Evolutionary conservation across 2,888 invertebrate species (phyloP), one percentile per base, ranked within the genome.

Genomic region (Meiosimyza decipiens): DNA sequence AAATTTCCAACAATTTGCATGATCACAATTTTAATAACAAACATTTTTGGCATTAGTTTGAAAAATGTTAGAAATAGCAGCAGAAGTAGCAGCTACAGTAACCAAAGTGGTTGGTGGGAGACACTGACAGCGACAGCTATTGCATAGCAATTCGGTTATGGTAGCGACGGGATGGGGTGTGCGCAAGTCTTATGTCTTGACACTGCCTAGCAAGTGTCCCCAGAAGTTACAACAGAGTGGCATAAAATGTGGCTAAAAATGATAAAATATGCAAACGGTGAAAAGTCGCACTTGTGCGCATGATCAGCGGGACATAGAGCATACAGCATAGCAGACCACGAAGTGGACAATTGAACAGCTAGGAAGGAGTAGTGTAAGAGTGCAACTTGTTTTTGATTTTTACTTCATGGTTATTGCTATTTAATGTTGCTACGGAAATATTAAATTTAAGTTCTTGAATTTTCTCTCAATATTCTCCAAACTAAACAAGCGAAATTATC

Each of bases 1-100:
- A 74, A 70, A 74, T 72, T 70, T 70, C 40, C 65, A 72, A 63
- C 70, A 74, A 74, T 74, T 74, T 74, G 69, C 74, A 70, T 70
- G 67, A 63, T 63, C 74, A 55, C 69, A 65, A 74, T 74, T 74
- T 74, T 69, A 66, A 70, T 74, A 70, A 62, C 70, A 54, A 70
- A 52, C 70, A 70, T 69, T 69, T 69, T 69, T 62, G 69, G 69
- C 69, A 69, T 51, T 55, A 69, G 69, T 62, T 60, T 50, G 62
- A 28, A 69, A 69, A 69, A 69, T 51, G 69, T 69, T 62, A 55
- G 68, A 68, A 67, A 67, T 57, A 15, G 15, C 59, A 68, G 18
- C 57, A 54, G 9, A n/a, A 28, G 28, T 40, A 47, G 18, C 5
- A 66, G 50, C 63, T 4, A n/a, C 40, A 22, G 50, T 28, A n/a